Base-by-base conservation (phyloP, 2,797 vertebrate genomes). In the Pangasius larnaudii region DNA sequence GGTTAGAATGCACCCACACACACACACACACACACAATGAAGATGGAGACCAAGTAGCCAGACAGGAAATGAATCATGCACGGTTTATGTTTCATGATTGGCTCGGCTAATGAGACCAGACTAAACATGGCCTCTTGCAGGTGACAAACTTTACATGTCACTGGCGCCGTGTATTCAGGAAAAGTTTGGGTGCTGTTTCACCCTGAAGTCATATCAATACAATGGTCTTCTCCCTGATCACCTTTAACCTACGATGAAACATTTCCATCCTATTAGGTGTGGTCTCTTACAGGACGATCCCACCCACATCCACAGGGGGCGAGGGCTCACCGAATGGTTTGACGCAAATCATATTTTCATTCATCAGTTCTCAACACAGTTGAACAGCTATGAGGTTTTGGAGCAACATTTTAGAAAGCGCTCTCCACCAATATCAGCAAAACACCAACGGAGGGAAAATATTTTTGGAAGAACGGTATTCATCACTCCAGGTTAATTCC, bases 21-120 rank as follows among this genome's bases (percentile, higher is more conserved):
- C 19, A 63, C 39, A 39, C 42, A 46, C 42, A 46, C 42, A 46
- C 46, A 46, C 46, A 11, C 1, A 19, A 58, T 36, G 8, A 46
- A 24, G 27, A 36, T 51, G n/a, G 33, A 74, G 27, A 75, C 77
- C 77, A 39, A 85, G 72, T 30, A 58, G 74, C 53, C 72, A 67
- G 72, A 85, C 53, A 86, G 84, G 88, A 89, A 88, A 89, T 88
- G 42, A 89, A 82, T 89, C 75, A 86, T 9, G 18, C 30, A 69
- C 39, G 39, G 80, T 85, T 86, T 87, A 51, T 33, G 74, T 74
- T 77, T 84, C 71, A 67, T 58, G 85, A 80, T 9, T 72, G 81
- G 81, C 24, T 82, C 33, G 61, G 58, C n/a, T 89, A 87, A 89
- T 39, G 53, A 85, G 85, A 22, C 14, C 30, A 80, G 81, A 85